Conservation (phyloP, 1,140 invertebrate genomes). For the Zaprionus ghesquierei region DNA sequence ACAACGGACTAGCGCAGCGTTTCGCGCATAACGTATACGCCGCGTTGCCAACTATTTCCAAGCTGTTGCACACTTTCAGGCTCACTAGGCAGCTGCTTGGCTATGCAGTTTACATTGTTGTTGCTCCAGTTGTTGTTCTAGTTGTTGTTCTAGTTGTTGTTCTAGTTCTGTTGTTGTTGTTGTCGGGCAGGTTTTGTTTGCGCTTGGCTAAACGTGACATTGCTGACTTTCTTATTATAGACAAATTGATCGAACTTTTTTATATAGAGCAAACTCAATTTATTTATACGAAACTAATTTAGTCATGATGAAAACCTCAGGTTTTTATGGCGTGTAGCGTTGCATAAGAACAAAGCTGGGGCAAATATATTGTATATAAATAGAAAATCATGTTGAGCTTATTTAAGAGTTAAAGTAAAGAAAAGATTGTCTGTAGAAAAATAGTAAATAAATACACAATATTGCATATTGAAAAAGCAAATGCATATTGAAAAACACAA, state of each 20-base stretch:
- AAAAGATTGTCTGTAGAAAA: no score
- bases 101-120: constrained; percentile 14
- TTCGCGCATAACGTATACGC: constrained; percentile 59
- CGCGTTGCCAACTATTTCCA: constrained; percentile 65
- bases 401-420: no score
- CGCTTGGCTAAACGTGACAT: constrained; percentile 11
- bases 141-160: background rate
- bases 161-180: constrained; percentile 1
- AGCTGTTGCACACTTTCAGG: constrained; percentile 75
- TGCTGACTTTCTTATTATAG: background rate
- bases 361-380: no score
- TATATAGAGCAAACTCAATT: background rate
- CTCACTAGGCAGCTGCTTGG: constrained; percentile 63
- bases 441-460: no score
- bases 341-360: no score
- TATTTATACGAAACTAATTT: background rate
- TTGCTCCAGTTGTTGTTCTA: background rate
- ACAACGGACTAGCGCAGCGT: constrained; percentile 8
- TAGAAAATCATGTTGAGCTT: no score
- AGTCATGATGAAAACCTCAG: no score
- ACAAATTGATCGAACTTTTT: background rate
- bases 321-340: no score
- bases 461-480: no score
- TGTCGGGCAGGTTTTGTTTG: background rate
- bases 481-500: background rate